Conservation (phyloP, 2,113 vertebrate species). For the Lipophrys pholis region DNA sequence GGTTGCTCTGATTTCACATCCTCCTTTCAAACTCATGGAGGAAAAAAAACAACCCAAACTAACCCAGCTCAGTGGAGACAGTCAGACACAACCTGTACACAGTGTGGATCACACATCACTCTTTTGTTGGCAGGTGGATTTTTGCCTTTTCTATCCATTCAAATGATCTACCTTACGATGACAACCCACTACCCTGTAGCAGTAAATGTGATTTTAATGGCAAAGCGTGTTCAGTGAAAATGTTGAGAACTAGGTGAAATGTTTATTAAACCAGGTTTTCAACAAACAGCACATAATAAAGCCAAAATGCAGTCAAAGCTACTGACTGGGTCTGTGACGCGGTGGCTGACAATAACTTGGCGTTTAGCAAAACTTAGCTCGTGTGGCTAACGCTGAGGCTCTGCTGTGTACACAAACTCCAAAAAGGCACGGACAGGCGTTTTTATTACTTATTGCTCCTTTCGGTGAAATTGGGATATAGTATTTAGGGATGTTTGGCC, state of each 20-base stretch:
- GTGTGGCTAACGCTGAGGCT: constrained; percentile 51
- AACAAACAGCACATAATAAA: background rate
- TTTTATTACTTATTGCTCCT: rapidly evolving
- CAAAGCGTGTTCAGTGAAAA: no score
- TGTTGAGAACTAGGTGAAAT: no score
- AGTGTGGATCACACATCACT: background rate
- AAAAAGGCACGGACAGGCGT: background rate
- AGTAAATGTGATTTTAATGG: no score
- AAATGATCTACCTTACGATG: background rate
- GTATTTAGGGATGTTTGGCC: no score
- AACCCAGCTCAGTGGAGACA: no score
- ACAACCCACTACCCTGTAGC: no score
- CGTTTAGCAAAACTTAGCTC: constrained; percentile 71
- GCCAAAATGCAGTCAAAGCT: background rate
- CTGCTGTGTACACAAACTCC: constrained; percentile 3
- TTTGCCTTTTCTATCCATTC: background rate
- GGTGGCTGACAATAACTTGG: constrained; percentile 44
- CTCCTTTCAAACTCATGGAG: no score
- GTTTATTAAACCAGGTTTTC: no score
- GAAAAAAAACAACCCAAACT: no score
- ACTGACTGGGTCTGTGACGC: background rate
- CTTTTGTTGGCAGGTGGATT: no score
- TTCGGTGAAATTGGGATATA: background rate
- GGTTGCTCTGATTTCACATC: no score
- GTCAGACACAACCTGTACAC: background rate